Percentiles rank a stretch among this genome's conserved stretches.
Conservation (phyloP, 2,797 vertebrate species). For the Syndactyla subalaris region DNA sequence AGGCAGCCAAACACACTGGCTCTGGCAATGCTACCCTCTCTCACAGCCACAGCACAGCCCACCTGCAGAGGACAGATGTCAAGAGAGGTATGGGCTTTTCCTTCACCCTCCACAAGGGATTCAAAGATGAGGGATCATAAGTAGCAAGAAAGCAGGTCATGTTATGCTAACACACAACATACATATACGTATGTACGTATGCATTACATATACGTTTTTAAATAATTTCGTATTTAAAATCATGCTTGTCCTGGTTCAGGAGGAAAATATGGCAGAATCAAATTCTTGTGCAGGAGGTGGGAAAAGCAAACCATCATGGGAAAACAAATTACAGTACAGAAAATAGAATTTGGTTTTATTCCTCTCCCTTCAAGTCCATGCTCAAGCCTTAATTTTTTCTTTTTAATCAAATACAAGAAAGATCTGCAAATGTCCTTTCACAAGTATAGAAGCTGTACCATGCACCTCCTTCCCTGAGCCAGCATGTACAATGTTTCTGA, state of each 20-base stretch:
- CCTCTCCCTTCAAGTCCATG: not conserved
- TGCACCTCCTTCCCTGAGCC: not conserved
- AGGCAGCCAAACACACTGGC: not conserved
- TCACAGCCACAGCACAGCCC: not conserved
- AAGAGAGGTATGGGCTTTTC: not conserved
- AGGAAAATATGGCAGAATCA: not conserved
- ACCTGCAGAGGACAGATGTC: not conserved
- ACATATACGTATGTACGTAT: accelerated
- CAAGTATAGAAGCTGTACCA: not conserved
- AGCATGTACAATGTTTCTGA: not conserved
- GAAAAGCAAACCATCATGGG: not conserved
- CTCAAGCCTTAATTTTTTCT: not conserved
- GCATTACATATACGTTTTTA: not conserved
- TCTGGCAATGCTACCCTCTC: not conserved
- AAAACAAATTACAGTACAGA: not conserved
- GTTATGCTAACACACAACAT: not conserved
- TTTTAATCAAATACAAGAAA: not conserved
- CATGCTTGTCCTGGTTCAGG: not conserved
- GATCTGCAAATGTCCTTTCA: not conserved
- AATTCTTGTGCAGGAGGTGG: not conserved
- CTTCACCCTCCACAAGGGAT: not conserved
- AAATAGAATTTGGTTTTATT: not conserved
- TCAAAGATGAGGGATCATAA: not conserved
- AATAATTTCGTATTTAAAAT: not conserved
- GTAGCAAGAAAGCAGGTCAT: not conserved